These are phyloP conservation scores for Sus scrofa DNA, from an alignment of 2,113 vertebrate species.

Conservation along the genomic window T2T-Sscrofa CM000826.6:37237001-37237500, in stretches of 20 bases:
- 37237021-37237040: neutral
- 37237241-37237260: neutral
- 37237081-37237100: neutral
- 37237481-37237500: neutral
- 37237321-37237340: constrained; percentile 39
- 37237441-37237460: neutral
- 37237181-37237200: neutral
- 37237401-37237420: neutral
- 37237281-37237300: neutral
- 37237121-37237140: neutral
- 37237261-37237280: neutral
- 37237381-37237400: neutral
- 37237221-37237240: constrained; percentile 24
- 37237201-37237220: neutral
- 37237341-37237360: neutral
- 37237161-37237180: neutral
- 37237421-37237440: neutral
- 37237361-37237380: neutral
- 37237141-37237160: neutral
- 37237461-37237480: neutral
- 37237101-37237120: neutral
- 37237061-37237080: neutral
- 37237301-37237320: neutral
- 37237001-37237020: neutral
- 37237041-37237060: neutral